Evolutionary conservation across 2,888 invertebrate genomes (phyloP), one percentile per base, ranked within the genome.

Genomic region (Melikaiella ostensackeni): DNA sequence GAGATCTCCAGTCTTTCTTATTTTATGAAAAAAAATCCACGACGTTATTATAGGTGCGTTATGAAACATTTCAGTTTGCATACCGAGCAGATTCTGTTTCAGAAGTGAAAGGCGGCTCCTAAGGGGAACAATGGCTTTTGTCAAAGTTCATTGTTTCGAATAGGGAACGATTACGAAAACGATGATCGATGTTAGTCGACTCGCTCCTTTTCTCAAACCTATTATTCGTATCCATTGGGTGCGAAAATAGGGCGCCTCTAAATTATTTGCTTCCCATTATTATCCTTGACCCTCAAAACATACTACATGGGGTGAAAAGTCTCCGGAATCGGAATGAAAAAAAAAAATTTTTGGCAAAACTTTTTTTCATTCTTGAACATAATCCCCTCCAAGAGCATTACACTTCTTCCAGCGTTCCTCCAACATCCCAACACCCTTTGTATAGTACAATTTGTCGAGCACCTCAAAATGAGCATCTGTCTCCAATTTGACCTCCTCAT

Each of bases 111-210:
- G 70, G 50, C 50, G 50, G 70, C 70, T 70, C 21, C 50, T 50
- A 19, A 13, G 30, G 55, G 50, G 50, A 70, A 70, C 70, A 70
- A 70, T 70, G 50, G 50, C 70, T 70, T 70, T 70, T 50, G 70
- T 70, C 70, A 70, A 70, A 70, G 70, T 70, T 70, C 50, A 70
- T 70, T 70, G 70, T 70, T 70, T 70, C 50, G 33, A 55, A 70
- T 70, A 70, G 30, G 30, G 70, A 55, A 30, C 30, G 50, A 70
- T 70, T 70, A 70, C 70, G 70, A 70, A 70, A 70, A 70, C 50
- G 50, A 70, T 70, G 70, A 50, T 55, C 70, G 50, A 70, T 70
- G 70, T 30, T 35, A 50, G 70, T n/a, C 38, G n/a, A 33, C 21
- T 35, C 70, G 27, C 30, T 70, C 62, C n/a, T 70, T 50, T 33